Evolutionary conservation across 1,140 invertebrate genomes (phyloP), one percentile per base, ranked within the genome.

Genomic region (Octopus sinensis): DNA sequence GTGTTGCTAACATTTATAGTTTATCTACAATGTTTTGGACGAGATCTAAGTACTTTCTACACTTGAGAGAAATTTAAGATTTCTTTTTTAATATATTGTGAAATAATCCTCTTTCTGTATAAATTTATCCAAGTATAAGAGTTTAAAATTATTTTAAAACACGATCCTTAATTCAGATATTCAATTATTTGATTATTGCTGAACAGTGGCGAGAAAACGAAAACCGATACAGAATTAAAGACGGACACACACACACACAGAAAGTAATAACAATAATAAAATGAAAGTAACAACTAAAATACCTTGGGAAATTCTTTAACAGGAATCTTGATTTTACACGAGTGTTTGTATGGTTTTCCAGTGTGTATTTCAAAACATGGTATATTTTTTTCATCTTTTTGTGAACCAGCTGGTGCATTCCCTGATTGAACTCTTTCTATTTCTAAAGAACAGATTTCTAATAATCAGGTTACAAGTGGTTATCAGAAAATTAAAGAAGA

Each of bases 281-380:
- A 43, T 43, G 30, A 43, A 43, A 43, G 30, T 43, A 43, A 43
- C 30, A 43, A 43, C 30, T 43, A 43, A 43, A 43, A 43, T 83
- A 88, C 87, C 81, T 84, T 87, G 75, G 87, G 87, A 79, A 84
- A 85, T 78, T 88, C 87, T 81, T 83, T 83, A 1, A 86, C 76
- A 7, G 87, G 87, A 73, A 88, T 85, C 79, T 83, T 85, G 10
- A 88, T 82, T 86, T 86, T 86, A 5, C 86, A 30, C 17, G 85
- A 82, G 43, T 84, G 79, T 53, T 82, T 83, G 73, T 86, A 84
- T 43, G 85, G 87, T 77, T 84, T 82, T 17, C 86, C 81, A n/a
- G 81, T 82, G 62, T 88, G 87, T 73, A 87, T 79, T 78, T 87
- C 85, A 53, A 86, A 82, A n/a, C 83, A 80, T 53, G 85, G 83